Base-by-base conservation (phyloP, 2,888 invertebrate genomes). In the Agrotis exclamationis region DNA sequence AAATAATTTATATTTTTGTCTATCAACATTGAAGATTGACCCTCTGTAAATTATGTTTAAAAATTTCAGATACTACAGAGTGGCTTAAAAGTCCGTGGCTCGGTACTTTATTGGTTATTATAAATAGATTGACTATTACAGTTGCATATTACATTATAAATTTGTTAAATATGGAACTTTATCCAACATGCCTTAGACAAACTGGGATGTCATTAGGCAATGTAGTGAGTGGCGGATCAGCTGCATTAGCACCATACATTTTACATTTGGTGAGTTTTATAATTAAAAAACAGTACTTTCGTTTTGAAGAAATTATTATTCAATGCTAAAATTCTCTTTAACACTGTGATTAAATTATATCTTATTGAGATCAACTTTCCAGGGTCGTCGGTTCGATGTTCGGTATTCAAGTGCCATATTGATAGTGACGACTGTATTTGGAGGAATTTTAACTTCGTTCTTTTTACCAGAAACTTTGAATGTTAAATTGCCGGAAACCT, bases 181-280 rank as follows among this genome's bases (percentile, higher is more conserved):
- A 97, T 88, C 97, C 97, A 18, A 97, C 97, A 0, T 97, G 97
- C 82, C 92, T 97, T 47, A 93, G 97, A 28, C 97, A 97, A 86
- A 97, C 97, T 11, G 97, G 97, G 63, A 96, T 97, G 81, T 96
- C 97, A 0, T 87, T 97, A 70, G 97, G 97, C 45, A 96, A 96
- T 66, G 95, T 97, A 48, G 86, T 96, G 57, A 96, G 96, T 11
- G 97, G 96, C 86, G 93, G 93, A 28, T 92, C 97, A 58, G 96
- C 96, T 22, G 95, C 97, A n/a, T 81, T 96, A 58, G 96, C 96
- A 0, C 97, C 97, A 0, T 97, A 97, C 85, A 93, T 97, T 74
- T 96, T 97, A 28, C 96, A 96, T 87, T 87, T 97, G 92, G 97
- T 97, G 90, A 94, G 92, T 79, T 48, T 44, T 20, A 24, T 16